Evolutionary conservation across 64 coral and sea anemone genomes (phyloP), one percentile per base, ranked within the genome.

Genomic region (Montipora efflorescens): DNA sequence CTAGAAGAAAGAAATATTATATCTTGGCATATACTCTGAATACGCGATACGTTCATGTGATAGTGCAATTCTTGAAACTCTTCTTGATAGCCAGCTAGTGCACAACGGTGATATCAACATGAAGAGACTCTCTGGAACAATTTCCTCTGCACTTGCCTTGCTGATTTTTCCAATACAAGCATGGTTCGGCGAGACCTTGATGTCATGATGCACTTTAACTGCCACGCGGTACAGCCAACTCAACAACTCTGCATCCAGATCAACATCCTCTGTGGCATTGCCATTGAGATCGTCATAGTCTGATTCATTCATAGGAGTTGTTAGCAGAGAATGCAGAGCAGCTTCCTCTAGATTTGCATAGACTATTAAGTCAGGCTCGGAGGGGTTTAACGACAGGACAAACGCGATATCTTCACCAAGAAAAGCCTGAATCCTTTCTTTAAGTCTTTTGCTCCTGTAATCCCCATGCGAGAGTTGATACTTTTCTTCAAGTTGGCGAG

Each of bases 191-290:
- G 70, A 47, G 49, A 52, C 47, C 76, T 90, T 94, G 70, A 94
- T 11, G 53, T 94, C 94, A 79, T 95, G 94, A 28, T 95, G 89
- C 87, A 95, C 89, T 81, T 91, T 91, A 52, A 90, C 62, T 59
- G 68, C 88, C 74, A 87, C 94, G n/a, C 89, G 72, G 90, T 59
- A 91, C 76, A 95, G 80, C 94, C 94, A 95, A 68, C 18, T 21
- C 21, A 20, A 67, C 64, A 14, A 16, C 64, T 67, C 18, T 67
- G 64, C 12, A n/a, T 16, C 64, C 12, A 16, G 64, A 88, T 95
- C 66, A 90, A 50, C 71, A 74, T 89, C 87, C 82, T 95, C 93
- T 51, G 45, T 50, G 43, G 67, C 79, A 77, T 86, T 58, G 69
- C 78, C 78, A 19, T 78, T 75, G 67, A 80, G 70, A 52, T 89